A percentile compares a stretch with the other conserved stretches of the same genome.
Evolutionary conservation across 2,113 vertebrate genomes (phyloP).

Genomic region (Falcunculus frontatus): DNA sequence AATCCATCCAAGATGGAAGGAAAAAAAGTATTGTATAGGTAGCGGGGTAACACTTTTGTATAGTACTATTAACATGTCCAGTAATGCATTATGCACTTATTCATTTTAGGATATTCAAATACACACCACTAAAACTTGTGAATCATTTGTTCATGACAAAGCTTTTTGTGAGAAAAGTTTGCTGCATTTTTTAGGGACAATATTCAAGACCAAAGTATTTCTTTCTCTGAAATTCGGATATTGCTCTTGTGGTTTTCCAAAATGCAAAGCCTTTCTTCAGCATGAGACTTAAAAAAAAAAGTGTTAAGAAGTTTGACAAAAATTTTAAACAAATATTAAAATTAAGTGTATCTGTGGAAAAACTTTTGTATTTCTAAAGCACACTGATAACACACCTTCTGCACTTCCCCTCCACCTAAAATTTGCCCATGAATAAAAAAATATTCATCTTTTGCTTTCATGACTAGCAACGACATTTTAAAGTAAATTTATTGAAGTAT

Average conservation of each 20-base stretch:
- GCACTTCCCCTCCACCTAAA: rapidly evolving
- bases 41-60: neutral
- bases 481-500: neutral
- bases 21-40: neutral
- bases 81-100: neutral
- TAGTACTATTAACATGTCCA: neutral
- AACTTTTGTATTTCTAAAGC: neutral
- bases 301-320: neutral
- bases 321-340: neutral
- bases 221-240: neutral
- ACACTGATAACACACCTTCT: rapidly evolving
- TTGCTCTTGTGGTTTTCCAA: neutral
- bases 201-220: neutral
- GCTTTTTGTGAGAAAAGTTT: neutral
- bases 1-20: neutral
- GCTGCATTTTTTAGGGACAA: neutral
- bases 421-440: neutral
- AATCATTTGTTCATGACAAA: neutral
- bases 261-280: neutral
- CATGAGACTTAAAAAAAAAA: neutral
- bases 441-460: neutral
- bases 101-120: neutral
- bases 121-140: neutral
- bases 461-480: neutral
- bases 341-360: neutral